Conservation (phyloP, 2,113 vertebrate species). For the Coregonus clupeaformis region DNA sequence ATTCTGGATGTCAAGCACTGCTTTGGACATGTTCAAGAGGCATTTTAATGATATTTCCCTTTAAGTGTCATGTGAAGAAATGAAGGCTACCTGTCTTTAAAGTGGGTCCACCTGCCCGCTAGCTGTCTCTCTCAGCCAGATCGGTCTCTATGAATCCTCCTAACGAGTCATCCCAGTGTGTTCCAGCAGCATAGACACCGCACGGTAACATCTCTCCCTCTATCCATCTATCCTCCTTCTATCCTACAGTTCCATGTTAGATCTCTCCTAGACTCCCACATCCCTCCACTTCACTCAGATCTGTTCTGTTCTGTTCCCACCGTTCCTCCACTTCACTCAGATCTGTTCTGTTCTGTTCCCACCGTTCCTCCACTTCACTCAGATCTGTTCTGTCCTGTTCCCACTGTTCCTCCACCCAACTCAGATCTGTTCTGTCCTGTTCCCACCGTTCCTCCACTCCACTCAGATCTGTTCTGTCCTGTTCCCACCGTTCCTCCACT, state of each 20-base stretch:
- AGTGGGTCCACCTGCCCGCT: slow-evolving; percentile 6
- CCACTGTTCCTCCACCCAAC: no score
- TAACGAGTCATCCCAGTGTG: slow-evolving; percentile 13
- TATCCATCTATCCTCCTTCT: neutral
- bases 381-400: no score
- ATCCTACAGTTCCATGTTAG: neutral
- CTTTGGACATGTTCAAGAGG: slow-evolving; percentile 2
- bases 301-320: neutral
- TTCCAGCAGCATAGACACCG: neutral
- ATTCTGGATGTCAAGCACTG: slow-evolving; percentile 3
- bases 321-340: neutral
- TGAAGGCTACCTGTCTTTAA: slow-evolving; percentile 32
- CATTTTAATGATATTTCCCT: slow-evolving; percentile 17
- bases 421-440: no score
- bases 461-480: no score
- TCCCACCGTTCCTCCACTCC: no score
- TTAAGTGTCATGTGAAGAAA: slow-evolving; percentile 19
- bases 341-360: neutral
- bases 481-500: no score
- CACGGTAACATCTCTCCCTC: neutral
- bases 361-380: no score
- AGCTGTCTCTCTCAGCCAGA: slow-evolving; percentile 6
- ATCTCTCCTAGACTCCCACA: neutral
- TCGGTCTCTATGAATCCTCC: neutral
- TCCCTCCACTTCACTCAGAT: neutral